Conservation (phyloP, 2,888 invertebrate species). For the Drosophila meridionalis region DNA sequence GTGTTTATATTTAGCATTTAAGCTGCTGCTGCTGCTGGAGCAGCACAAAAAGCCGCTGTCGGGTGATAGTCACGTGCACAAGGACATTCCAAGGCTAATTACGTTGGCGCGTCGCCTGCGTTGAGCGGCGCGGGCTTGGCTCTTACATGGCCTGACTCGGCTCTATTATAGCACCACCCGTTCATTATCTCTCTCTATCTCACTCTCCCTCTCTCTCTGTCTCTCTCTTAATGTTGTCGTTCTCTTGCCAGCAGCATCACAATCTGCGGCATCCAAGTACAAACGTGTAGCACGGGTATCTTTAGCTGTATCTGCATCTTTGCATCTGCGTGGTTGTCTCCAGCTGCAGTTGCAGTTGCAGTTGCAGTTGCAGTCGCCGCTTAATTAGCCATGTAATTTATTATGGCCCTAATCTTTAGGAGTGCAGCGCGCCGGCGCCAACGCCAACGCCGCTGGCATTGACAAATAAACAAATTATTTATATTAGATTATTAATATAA, state of each 20-base stretch:
- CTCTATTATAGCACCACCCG: conserved; percentile 62
- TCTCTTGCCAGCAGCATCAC: conserved; percentile 33
- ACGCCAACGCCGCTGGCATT: conserved; percentile 64
- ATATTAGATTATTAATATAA: conserved; percentile 68
- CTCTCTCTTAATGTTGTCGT: conserved; percentile 10
- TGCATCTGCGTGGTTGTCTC: conserved; percentile 76
- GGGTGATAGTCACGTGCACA: conserved; percentile 76
- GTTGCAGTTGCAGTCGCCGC: conserved; percentile 49
- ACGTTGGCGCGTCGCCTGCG: conserved; percentile 61
- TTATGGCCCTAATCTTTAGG: conserved; percentile 71
- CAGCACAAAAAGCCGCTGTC: conserved; percentile 38
- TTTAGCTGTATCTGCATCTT: conserved; percentile 56
- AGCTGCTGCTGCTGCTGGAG: conserved; percentile 13
- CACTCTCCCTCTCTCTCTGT: neutral
- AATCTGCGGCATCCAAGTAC: conserved; percentile 63
- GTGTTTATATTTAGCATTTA: conserved; percentile 76
- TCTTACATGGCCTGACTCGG: conserved; percentile 35
- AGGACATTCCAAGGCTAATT: conserved; percentile 81
- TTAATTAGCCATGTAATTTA: conserved; percentile 78
- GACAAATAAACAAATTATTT: conserved; percentile 77
- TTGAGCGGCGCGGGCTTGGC: conserved; percentile 25
- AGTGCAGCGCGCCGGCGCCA: conserved; percentile 44
- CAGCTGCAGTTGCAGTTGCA: conserved; percentile 33
- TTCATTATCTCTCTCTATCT: conserved; percentile 52
- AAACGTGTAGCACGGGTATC: conserved; percentile 38